Evolutionary conservation across 2,888 invertebrate genomes (phyloP), one percentile per base, ranked within the genome.

Genomic region (Cryptophagus acutangulus): DNA sequence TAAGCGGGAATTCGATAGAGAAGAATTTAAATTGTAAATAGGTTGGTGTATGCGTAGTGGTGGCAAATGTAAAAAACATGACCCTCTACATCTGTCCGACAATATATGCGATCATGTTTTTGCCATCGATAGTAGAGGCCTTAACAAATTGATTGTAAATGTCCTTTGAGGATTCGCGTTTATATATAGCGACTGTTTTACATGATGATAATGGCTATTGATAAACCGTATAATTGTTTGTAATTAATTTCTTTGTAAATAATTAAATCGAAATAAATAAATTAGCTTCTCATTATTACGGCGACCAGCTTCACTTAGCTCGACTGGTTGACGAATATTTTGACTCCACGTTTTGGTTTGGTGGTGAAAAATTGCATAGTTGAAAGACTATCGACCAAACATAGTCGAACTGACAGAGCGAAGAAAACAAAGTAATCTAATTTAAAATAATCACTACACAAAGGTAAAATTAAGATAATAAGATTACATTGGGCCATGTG

Each of bases 401-500:
- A 31, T 12, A 20, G 9, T 38, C 33, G 38, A 41, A 36, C 38
- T 36, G 40, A 46, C 43, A 39, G 44, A n/a, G 50, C 47, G 47
- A 49, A 52, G 46, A 50, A 54, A 50, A 52, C 45, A 45, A 41
- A 44, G 41, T 26, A 36, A 47, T 46, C 52, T 49, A 50, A 53
- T 54, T 53, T 55, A 54, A 57, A 57, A 52, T 58, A 59, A 57
- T 59, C 58, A 58, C 49, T 54, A 55, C 53, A 59, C 55, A 58
- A 60, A 56, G 59, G 58, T 58, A 48, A 55, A 63, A 66, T 66
- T 65, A 62, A 65, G 63, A 63, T 63, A 61, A 62, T 61, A 57
- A 58, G 63, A 62, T 62, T 63, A 58, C 46, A 44, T 46, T 41
- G 36, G 52, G 55, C 52, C 58, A 55, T 61, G 59, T 59, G 61